Evolutionary conservation across 2,113 vertebrate species (phyloP), one percentile per base, ranked within the genome.

Genomic region (Formicarius rufipectus): DNA sequence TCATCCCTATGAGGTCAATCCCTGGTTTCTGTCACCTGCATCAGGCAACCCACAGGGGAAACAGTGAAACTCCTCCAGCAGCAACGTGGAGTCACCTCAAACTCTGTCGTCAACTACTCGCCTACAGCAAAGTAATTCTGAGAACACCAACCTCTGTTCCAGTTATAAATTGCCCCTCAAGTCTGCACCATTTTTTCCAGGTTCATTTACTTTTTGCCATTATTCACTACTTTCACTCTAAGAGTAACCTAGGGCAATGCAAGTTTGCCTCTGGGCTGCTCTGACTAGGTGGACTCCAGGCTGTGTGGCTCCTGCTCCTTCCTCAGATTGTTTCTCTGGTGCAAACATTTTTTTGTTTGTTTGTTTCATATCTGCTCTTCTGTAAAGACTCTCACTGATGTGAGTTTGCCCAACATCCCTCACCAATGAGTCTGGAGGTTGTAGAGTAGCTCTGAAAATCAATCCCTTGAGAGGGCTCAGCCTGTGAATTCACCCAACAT

Each of bases 371-470:
- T 49, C 88, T 55, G 0, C 30, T 37, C 40, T 66, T 66, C 75
- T 2, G 0, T 4, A 44, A 33, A 42, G 25, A 1, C 23, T 49
- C 56, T 53, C 24, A 1, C 1, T 0, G 2, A 4, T 7, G 35
- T 2, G 44, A 18, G 7, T 39, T 64, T 64, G 31, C 52, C 60
- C 19, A 1, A 0, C 45, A 11, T 2, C 7, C 13, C 45, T 12
- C 4, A 13, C 14, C 23, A 2, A 0, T 25, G 4, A 77, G 5
- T 60, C 19, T 40, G 71, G 30, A 11, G 11, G 17, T 7, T 20
- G 23, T 0, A 39, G 71, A 63, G 44, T 0, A 25, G 16, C 74
- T 72, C 44, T 33, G 69, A 67, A 66, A 76, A 55, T 4, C 9
- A 15, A 44, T 7, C n/a, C 44, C 31, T 5, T 2, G 0, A 12